A percentile compares a stretch with the other conserved stretches of the same genome.
Conservation (phyloP, 2,888 invertebrate genomes). For the Pollenia griseotomentosa region DNA sequence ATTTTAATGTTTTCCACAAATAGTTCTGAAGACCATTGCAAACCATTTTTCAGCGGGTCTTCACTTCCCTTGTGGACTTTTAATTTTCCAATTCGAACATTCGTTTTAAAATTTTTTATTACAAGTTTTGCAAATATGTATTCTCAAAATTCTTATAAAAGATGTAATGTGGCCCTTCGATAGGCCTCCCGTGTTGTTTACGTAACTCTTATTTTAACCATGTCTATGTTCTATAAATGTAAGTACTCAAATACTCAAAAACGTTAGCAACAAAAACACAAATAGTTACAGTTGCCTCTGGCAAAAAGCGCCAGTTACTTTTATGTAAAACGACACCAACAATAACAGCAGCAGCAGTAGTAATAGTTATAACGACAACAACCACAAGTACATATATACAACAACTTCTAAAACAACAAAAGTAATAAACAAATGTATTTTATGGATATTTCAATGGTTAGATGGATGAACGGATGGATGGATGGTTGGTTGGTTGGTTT, state of each 20-base stretch:
- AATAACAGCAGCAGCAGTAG: slow-evolving; percentile 40
- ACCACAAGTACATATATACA: neutral
- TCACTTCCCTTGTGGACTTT: too few species aligned
- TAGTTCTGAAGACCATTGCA: too few species aligned
- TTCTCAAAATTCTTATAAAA: too few species aligned
- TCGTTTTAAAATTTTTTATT: too few species aligned
- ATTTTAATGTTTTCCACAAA: too few species aligned
- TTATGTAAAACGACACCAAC: slow-evolving; percentile 38
- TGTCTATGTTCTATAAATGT: too few species aligned
- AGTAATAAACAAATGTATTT: slow-evolving; percentile 51
- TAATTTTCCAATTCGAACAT: too few species aligned
- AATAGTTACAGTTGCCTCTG: slow-evolving; percentile 38
- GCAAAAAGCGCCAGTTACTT: slow-evolving; percentile 43
- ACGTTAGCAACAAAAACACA: slow-evolving; percentile 5
- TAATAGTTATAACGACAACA: slow-evolving; percentile 4
- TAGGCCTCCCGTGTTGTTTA: too few species aligned
- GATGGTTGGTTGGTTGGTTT: slow-evolving; percentile 22
- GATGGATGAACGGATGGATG: slow-evolving; percentile 29
- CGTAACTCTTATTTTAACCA: too few species aligned
- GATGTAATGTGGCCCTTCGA: too few species aligned
- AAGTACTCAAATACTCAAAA: neutral
- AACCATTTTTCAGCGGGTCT: too few species aligned
- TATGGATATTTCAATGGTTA: slow-evolving; percentile 63
- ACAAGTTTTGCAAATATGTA: too few species aligned
- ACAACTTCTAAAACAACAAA: neutral